Percentiles rank a stretch among this genome's conserved stretches.
Conservation (phyloP, 2,113 vertebrate genomes). For the Hippocampus barbouri region DNA sequence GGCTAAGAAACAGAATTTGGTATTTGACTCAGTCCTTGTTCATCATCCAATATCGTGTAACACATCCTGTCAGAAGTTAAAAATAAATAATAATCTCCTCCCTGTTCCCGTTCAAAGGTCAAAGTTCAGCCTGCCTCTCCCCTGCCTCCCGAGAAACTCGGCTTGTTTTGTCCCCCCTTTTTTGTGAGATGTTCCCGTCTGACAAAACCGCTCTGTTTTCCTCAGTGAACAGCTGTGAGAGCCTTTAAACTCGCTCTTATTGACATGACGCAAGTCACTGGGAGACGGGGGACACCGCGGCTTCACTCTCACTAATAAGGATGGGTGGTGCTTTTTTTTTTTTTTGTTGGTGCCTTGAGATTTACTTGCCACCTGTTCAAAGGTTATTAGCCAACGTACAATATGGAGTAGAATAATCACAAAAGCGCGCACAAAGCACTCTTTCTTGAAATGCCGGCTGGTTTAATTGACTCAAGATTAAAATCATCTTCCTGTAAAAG, state of each 20-base stretch:
- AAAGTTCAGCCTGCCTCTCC: slow-evolving; percentile 25
- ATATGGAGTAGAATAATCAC: neutral
- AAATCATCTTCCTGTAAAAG: too few relatives aligned
- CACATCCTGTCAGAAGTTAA: slow-evolving; percentile 30
- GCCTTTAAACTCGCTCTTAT: slow-evolving; percentile 18
- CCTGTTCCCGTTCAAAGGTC: slow-evolving; percentile 30
- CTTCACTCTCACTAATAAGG: slow-evolving; percentile 11
- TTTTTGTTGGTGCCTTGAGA: slow-evolving; percentile 22
- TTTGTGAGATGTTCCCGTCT: slow-evolving; percentile 12
- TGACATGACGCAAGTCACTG: slow-evolving; percentile 51
- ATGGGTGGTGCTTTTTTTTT: slow-evolving; percentile 25
- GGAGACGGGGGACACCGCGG: slow-evolving; percentile 29
- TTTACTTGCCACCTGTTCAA: slow-evolving; percentile 8
- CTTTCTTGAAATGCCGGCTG: too few relatives aligned
- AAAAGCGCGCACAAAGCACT: neutral
- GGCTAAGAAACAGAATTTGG: slow-evolving; percentile 3
- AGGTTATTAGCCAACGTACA: neutral
- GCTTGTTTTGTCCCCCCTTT: slow-evolving; percentile 20
- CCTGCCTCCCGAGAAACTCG: slow-evolving; percentile 19
- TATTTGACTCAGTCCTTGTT: slow-evolving; percentile 21
- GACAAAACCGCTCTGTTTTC: slow-evolving; percentile 45
- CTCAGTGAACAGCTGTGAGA: slow-evolving; percentile 43
- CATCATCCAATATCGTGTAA: slow-evolving; percentile 17
- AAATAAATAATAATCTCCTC: slow-evolving; percentile 16
- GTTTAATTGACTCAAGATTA: too few relatives aligned